Evolutionary conservation across 2,113 vertebrate species (phyloP).

Genomic region (Argyrosomus japonicus): DNA sequence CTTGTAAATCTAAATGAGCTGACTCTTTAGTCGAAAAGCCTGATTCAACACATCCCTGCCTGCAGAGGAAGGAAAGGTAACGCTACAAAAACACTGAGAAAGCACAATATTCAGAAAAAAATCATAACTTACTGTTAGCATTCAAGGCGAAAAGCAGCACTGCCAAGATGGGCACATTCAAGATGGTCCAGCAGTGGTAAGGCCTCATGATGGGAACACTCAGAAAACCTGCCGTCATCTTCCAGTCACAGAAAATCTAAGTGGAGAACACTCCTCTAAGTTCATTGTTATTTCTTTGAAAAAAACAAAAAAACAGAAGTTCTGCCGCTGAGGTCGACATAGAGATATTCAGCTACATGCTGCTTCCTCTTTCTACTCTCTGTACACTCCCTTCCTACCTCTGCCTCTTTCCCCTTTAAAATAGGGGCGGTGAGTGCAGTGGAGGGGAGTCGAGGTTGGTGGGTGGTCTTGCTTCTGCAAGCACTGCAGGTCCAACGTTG

Average conservation of each 20-base stretch:
- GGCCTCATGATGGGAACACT: slow-evolving; percentile 56
- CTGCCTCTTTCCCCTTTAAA: slow-evolving; percentile 10
- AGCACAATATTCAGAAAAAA: background rate
- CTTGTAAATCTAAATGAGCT: background rate
- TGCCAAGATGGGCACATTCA: slow-evolving; percentile 35
- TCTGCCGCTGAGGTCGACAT: background rate
- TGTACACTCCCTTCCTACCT: slow-evolving; percentile 19
- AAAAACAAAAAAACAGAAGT: slow-evolving; percentile 15
- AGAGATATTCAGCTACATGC: background rate
- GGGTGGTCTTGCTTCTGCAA: slow-evolving; percentile 56
- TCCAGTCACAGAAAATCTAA: slow-evolving; percentile 8
- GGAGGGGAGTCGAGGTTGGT: slow-evolving; percentile 21
- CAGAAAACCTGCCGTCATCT: background rate
- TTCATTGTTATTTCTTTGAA: slow-evolving; percentile 8
- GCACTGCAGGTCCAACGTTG: slow-evolving; percentile 15
- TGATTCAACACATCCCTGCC: slow-evolving; percentile 4
- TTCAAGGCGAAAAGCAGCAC: slow-evolving; percentile 42
- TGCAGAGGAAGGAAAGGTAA: background rate
- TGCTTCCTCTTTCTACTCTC: slow-evolving; percentile 61
- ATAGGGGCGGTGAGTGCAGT: background rate
- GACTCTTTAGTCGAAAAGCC: background rate
- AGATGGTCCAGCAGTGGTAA: background rate
- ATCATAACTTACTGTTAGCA: slow-evolving; percentile 59
- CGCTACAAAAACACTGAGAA: background rate
- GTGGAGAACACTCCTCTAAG: background rate